These are phyloP conservation scores for Brachirus orientalis DNA, from an alignment of 2,113 vertebrate genomes.

Conservation along the genomic window DNA sequence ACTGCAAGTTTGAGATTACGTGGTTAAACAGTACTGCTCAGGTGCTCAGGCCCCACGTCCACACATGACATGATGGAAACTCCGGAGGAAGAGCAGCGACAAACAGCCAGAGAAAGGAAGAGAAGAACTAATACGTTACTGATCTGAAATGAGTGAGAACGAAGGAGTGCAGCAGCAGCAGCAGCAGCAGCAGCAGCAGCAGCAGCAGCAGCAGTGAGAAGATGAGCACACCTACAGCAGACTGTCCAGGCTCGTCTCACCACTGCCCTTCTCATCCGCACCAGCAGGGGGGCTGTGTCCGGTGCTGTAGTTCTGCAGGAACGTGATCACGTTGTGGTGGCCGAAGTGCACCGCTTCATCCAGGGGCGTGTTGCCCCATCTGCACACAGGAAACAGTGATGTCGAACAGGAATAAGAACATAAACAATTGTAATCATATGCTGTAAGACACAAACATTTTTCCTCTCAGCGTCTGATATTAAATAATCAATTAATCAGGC, in stretches of 20 bases:
- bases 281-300: constrained; percentile 85
- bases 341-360: constrained; percentile 95
- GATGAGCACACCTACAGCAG: constrained; percentile 81
- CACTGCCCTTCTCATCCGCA: constrained; percentile 79
- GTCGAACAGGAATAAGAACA: too few species aligned
- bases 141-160: background rate
- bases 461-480: too few species aligned
- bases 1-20: too few species aligned
- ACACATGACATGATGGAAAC: too few species aligned
- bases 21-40: too few species aligned
- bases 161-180: background rate
- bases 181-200: background rate
- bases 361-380: constrained; percentile 97
- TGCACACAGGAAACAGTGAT: constrained; percentile 39
- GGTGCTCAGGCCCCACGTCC: too few species aligned
- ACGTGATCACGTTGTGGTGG: constrained; percentile 92
- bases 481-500: too few species aligned
- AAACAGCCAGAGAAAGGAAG: too few species aligned
- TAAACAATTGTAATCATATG: too few species aligned
- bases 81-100: too few species aligned
- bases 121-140: too few species aligned
- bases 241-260: constrained; percentile 90
- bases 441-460: too few species aligned
- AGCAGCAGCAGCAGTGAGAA: background rate
- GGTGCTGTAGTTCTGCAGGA: constrained; percentile 90